Base-by-base conservation (phyloP, 2,113 vertebrate genomes). In the Crotophaga sulcirostris region DNA sequence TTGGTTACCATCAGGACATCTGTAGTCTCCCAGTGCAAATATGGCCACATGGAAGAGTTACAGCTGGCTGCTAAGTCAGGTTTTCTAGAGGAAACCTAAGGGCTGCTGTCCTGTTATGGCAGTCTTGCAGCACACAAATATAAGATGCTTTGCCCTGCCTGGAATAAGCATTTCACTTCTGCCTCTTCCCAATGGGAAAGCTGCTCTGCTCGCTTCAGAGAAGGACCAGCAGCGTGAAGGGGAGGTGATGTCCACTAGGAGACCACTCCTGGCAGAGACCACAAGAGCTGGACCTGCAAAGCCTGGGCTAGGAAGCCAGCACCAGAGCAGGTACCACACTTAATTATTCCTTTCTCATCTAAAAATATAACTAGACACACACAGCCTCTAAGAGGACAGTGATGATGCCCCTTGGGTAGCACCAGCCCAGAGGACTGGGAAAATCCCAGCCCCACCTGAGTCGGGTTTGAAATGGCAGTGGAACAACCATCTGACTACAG, bases 21-120 rank as follows among this genome's bases (percentile, higher is more conserved):
- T 31, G 17, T 1, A 42, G 15, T 12, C 66, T 68, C 49, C 40
- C n/a, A 68, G 26, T 34, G 69, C 45, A 86, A 91, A n/a, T 0
- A 5, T 0, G 8, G 21, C 24, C 58, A n/a, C 0, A 16, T 1
- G 8, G 74, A 44, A 79, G 28, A 1, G 9, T 21, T 6, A 45
- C 25, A 55, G 28, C 33, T 16, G 31, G 38, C 38, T 84, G n/a
- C 40, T 54, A 2, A 15, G 6, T 29, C 51, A 67, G 55, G 54
- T 86, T 88, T 87, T 56, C 58, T 13, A 23, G 19, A 15, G 16
- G 16, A 47, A 68, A 45, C 23, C 83, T 36, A 59, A 79, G 28
- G 40, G 29, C 58, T 86, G 11, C 26, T 33, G 33, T 14, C 18
- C 31, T 36, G 58, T 28, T 83, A 40, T 1, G 0, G 51, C 45